These are phyloP conservation scores for Marmota monax DNA, from an alignment of 2,113 vertebrate genomes.

Conservation along the genomic window DNA sequence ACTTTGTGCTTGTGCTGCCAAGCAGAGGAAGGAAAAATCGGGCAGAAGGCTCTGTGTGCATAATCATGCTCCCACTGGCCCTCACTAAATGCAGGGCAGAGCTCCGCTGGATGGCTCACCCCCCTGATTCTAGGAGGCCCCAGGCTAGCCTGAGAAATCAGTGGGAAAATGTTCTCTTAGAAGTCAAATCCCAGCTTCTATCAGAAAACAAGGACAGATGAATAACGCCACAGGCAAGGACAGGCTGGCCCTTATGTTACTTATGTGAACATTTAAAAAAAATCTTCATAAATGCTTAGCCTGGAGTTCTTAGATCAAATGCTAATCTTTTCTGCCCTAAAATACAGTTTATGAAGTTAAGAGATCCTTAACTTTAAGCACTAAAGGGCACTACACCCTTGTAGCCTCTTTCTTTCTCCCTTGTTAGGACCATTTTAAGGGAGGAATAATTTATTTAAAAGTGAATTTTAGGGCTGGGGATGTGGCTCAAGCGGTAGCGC, in stretches of 20 bases:
- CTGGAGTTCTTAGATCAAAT: conserved; percentile 4
- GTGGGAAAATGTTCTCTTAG: conserved; percentile 67
- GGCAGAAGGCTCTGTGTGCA: background rate
- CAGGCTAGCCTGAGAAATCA: conserved; percentile 58
- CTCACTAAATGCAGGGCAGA: conserved; percentile 18
- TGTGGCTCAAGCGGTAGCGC: too few relatives aligned
- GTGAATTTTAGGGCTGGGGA: too few relatives aligned
- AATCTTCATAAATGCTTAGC: background rate
- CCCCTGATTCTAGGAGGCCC: background rate
- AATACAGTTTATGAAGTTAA: background rate
- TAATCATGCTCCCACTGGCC: background rate
- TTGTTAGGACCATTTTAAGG: background rate
- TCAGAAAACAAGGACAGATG: conserved; percentile 18
- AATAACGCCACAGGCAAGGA: conserved; percentile 58
- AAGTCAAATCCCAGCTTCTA: conserved; percentile 31
- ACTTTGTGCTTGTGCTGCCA: conserved; percentile 64
- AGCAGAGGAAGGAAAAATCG: background rate
- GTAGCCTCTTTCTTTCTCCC: background rate
- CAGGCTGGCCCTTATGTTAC: background rate
- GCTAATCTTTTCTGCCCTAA: conserved; percentile 35
- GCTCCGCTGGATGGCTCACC: background rate
- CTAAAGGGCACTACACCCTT: background rate
- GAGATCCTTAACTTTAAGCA: background rate
- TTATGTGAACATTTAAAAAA: background rate
- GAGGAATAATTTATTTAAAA: background rate